Conservation (phyloP, 2,797 vertebrate species). For the Mormyrus hasselquistii region DNA sequence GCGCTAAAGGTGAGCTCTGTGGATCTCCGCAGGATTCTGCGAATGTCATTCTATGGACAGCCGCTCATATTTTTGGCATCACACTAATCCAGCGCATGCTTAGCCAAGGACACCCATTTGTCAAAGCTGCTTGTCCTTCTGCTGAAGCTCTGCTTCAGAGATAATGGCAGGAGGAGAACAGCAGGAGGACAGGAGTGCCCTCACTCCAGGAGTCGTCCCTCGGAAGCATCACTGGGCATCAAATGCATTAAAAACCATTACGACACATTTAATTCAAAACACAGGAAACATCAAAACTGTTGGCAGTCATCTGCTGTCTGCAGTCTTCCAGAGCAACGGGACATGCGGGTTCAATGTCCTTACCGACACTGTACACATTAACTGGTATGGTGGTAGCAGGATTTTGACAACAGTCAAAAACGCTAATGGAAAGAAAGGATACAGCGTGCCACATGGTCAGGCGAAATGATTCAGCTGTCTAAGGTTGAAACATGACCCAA, state of each 20-base stretch:
- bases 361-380: background rate
- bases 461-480: background rate
- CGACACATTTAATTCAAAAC: background rate
- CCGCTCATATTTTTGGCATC: background rate
- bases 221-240: background rate
- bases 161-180: background rate
- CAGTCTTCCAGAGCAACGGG: background rate
- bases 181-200: background rate
- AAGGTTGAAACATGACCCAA: background rate
- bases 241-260: background rate
- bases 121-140: background rate
- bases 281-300: background rate
- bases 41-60: background rate
- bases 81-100: background rate
- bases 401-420: background rate
- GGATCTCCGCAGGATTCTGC: background rate
- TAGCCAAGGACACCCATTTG: conserved; percentile 7
- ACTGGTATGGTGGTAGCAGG: background rate
- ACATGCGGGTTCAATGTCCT: background rate
- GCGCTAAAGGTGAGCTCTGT: background rate
- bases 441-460: background rate
- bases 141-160: background rate
- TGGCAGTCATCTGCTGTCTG: background rate
- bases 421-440: background rate
- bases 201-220: background rate